Percentiles rank a stretch among this genome's conserved stretches.
Conservation (phyloP, 1,140 invertebrate genomes). For the Nasonia vitripennis region DNA sequence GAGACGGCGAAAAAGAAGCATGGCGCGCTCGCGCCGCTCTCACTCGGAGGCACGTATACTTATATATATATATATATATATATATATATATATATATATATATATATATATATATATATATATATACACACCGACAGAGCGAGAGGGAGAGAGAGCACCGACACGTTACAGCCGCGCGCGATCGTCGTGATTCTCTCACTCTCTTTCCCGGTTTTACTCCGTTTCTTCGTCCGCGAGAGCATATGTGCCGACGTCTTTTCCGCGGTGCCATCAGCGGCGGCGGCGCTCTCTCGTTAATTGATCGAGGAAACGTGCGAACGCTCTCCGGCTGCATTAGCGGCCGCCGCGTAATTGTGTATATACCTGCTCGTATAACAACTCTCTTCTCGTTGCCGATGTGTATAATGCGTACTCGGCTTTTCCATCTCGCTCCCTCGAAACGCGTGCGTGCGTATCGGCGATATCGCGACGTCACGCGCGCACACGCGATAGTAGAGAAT, state of each 20-base stretch:
- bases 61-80: no score
- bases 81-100: neutral
- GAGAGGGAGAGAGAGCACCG: neutral
- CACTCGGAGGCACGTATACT: no score
- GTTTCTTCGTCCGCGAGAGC: slow-evolving; percentile 15
- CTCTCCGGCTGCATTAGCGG: neutral
- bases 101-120: no score
- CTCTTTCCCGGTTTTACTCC: slow-evolving; percentile 31
- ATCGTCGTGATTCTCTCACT: neutral
- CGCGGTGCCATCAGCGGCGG: neutral
- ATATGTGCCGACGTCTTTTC: neutral
- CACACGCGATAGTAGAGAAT: neutral
- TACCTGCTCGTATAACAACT: neutral
- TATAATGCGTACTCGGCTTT: no score
- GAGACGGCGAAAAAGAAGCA: slow-evolving; percentile 41
- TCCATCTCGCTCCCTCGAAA: no score
- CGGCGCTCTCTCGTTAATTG: slow-evolving; percentile 7
- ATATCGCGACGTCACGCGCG: slow-evolving; percentile 19
- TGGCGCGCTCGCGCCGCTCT: slow-evolving; percentile 28
- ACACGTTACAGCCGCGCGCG: neutral
- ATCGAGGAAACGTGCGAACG: neutral
- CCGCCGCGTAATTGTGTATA: slow-evolving; percentile 10
- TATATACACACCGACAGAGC: neutral
- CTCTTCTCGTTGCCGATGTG: neutral
- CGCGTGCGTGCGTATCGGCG: neutral